Base-by-base conservation (phyloP, 2,797 vertebrate species). In the Chromis chromis region DNA sequence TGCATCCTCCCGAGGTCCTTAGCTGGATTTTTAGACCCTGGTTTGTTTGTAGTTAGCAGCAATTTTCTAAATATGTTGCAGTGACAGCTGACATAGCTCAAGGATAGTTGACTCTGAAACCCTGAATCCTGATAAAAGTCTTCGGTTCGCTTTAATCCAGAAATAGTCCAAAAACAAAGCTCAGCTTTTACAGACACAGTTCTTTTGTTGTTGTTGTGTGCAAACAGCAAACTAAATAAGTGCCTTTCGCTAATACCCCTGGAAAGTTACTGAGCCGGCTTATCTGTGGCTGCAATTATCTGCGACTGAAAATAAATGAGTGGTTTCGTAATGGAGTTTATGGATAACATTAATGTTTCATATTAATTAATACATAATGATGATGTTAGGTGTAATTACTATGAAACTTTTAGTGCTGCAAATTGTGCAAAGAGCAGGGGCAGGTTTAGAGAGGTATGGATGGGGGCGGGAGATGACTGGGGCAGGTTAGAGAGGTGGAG, bases 81-180 rank as follows among this genome's bases (percentile, higher is more conserved):
- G 55, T 82, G 85, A 87, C 86, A 87, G 79, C 75, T 77, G 79
- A 81, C 67, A 81, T 53, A 76, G 79, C 84, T 89, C 84, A 84
- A 54, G 83, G 84, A 82, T 63, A 64, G 69, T 80, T 72, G 73
- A 83, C 77, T 83, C 71, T 70, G 63, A 76, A 86, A 79, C 65
- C 59, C 69, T 6, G 16, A 69, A 61, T 74, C 60, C 76, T 78
- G 77, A 86, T 87, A 66, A 88, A 89, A 86, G 66, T 12, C 3
- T 62, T 81, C 42, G 46, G 48, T 66, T 65, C 74, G 25, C 85
- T 89, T 86, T 86, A 82, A 86, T 88, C 88, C 86, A 86, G 62
- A 91, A 91, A 91, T 90, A 88, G 82, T 86, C 82, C 17, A 42
- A 79, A 25, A 83, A 85, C 60, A 75, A 68, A 70, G 74, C 84